Conservation (phyloP, 2,888 invertebrate genomes). For the Tenthredo mesomela region DNA sequence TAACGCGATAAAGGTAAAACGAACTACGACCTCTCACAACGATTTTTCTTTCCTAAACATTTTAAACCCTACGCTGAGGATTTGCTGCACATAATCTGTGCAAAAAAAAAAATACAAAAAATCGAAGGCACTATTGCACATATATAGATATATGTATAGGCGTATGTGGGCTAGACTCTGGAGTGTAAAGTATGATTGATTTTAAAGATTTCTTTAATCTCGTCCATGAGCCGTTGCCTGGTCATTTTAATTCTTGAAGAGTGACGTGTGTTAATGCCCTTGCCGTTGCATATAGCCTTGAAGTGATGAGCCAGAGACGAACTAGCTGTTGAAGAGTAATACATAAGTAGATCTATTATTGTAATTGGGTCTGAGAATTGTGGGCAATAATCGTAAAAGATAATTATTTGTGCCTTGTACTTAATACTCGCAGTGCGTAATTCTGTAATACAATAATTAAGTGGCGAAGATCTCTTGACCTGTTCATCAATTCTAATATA, state of each 20-base stretch:
- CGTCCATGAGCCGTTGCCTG: not conserved
- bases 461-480: not conserved
- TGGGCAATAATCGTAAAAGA: not conserved
- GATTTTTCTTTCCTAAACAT: not conserved
- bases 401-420: not conserved
- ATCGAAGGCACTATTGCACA: not conserved
- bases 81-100: too few relatives aligned
- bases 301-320: conserved; percentile 4
- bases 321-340: not conserved
- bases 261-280: conserved; percentile 18
- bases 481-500: not conserved
- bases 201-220: not conserved
- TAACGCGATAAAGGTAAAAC: not conserved
- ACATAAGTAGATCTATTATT: not conserved
- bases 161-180: not conserved
- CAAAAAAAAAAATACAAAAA: too few relatives aligned
- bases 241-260: conserved; percentile 11
- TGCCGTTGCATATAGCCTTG: conserved; percentile 9
- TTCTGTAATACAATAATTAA: not conserved
- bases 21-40: not conserved
- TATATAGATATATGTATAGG: too few relatives aligned
- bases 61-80: too few relatives aligned
- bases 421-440: not conserved
- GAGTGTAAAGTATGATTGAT: not conserved
- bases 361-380: not conserved